A percentile compares a stretch with the other conserved stretches of the same genome.
phyloP scores from a whole-genome alignment of 2,888 invertebrate genomes.

The Caprella mutica region DNA sequence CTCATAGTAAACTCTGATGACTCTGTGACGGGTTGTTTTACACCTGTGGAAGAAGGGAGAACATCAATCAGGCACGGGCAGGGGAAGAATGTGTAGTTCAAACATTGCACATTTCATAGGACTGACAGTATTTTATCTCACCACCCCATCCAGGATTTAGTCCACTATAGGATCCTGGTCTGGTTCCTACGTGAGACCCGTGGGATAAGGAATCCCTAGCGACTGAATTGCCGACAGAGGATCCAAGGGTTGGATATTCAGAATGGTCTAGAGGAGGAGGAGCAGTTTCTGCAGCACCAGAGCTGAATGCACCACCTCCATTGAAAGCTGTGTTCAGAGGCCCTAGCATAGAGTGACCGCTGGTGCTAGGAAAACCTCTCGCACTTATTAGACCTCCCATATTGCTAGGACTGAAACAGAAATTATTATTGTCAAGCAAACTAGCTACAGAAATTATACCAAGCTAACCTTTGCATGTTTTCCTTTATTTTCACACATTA shows the following conservation, averaged over 20 bases:
- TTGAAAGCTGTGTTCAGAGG: conserved; percentile 3
- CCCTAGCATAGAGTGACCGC: not conserved
- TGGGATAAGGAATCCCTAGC: no score
- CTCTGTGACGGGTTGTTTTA: conserved; percentile 84
- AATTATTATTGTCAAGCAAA: no score
- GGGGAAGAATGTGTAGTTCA: not conserved
- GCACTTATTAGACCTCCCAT: conserved; percentile 2
- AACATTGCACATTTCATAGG: not conserved
- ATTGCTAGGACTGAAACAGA: no score
- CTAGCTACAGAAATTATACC: no score
- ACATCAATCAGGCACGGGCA: not conserved
- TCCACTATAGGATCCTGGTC: no score
- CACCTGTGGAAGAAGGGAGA: conserved; percentile 43
- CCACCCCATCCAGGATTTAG: not conserved
- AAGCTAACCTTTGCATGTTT: no score
- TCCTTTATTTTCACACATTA: no score
- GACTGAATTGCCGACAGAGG: not conserved
- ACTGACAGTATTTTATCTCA: not conserved
- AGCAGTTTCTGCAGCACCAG: conserved; percentile 23
- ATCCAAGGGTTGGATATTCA: conserved; percentile 71
- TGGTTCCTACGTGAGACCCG: no score
- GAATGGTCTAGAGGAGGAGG: conserved; percentile 80
- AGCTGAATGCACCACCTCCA: conserved; percentile 3
- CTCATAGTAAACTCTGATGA: conserved; percentile 94
- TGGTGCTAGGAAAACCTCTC: not conserved